Evolutionary conservation across 2,888 invertebrate species (phyloP).

Genomic region (Drosophila suboccidentalis): DNA sequence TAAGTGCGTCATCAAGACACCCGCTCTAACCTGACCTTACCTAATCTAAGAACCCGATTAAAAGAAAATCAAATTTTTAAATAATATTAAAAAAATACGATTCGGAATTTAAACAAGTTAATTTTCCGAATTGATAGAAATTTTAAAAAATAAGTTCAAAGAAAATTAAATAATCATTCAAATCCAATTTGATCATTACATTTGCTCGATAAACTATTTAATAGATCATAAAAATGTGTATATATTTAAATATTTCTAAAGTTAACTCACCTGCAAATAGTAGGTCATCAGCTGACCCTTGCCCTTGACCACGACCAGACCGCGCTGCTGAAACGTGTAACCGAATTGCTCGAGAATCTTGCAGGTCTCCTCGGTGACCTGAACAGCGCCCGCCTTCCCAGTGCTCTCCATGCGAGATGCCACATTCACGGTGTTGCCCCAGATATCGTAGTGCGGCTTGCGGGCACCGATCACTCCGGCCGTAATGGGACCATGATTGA

Average conservation of each 20-base stretch:
- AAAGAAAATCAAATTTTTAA: too few relatives aligned
- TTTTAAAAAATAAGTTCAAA: not conserved
- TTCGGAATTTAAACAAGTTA: too few relatives aligned
- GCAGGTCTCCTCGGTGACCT: conserved; percentile 98
- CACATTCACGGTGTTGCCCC: conserved; percentile 99
- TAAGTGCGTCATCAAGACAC: too few relatives aligned
- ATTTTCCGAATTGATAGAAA: too few relatives aligned
- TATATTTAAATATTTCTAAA: not conserved
- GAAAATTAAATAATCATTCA: too few relatives aligned
- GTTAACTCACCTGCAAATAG: conserved; percentile 90
- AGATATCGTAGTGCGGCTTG: conserved; percentile 98
- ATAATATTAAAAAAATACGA: too few relatives aligned
- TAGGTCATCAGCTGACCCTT: conserved; percentile 98
- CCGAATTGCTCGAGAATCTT: conserved; percentile 95
- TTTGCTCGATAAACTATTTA: not conserved
- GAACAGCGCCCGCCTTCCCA: conserved; percentile 97
- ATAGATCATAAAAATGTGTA: not conserved
- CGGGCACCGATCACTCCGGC: conserved; percentile 98
- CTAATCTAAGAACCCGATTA: too few relatives aligned
- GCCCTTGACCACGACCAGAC: conserved; percentile 97
- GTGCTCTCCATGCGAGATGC: conserved; percentile 99
- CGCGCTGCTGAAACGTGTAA: conserved; percentile 97
- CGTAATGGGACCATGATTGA: conserved; percentile 97
- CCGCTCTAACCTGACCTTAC: too few relatives aligned
- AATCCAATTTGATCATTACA: too few relatives aligned